Percentiles rank a stretch among this genome's conserved stretches.
Evolutionary conservation across 1,140 invertebrate species (phyloP).

Genomic region (Drosophila jambulina): DNA sequence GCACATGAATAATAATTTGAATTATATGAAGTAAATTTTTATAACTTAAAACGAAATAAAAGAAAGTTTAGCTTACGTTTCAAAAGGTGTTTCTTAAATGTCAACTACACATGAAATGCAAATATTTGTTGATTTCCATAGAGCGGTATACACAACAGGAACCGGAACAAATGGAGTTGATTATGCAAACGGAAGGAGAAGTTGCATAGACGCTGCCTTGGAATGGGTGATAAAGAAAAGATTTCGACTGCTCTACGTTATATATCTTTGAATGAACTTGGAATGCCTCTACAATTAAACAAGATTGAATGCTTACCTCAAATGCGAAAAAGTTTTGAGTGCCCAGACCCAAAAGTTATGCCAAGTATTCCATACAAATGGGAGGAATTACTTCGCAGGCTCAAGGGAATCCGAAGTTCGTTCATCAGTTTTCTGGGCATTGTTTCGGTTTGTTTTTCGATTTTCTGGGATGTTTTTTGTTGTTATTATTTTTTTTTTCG

Average conservation of each 20-base stretch:
- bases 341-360: slow-evolving; percentile 35
- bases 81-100: neutral
- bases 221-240: slow-evolving; percentile 7
- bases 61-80: too few relatives aligned
- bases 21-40: too few relatives aligned
- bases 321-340: slow-evolving; percentile 25
- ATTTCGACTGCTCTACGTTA: slow-evolving; percentile 9
- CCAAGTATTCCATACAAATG: slow-evolving; percentile 41
- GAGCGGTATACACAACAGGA: neutral
- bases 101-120: neutral
- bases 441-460: slow-evolving; percentile 43
- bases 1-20: neutral
- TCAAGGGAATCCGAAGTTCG: slow-evolving; percentile 49
- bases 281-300: slow-evolving; percentile 26
- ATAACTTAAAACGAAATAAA: neutral
- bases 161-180: slow-evolving; percentile 5
- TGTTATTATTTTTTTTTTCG: slow-evolving; percentile 18
- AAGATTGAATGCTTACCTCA: slow-evolving; percentile 17
- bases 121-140: slow-evolving; percentile 1
- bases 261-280: neutral
- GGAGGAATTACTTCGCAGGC: slow-evolving; percentile 18
- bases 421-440: slow-evolving; percentile 39
- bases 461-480: slow-evolving; percentile 31
- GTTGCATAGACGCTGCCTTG: too few relatives aligned
- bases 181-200: slow-evolving; percentile 4